Percentiles rank a stretch among this genome's conserved stretches.
These are phyloP conservation scores for Scatophagus argus DNA, from an alignment of 2,113 vertebrate species.

Conservation along the genomic window DNA sequence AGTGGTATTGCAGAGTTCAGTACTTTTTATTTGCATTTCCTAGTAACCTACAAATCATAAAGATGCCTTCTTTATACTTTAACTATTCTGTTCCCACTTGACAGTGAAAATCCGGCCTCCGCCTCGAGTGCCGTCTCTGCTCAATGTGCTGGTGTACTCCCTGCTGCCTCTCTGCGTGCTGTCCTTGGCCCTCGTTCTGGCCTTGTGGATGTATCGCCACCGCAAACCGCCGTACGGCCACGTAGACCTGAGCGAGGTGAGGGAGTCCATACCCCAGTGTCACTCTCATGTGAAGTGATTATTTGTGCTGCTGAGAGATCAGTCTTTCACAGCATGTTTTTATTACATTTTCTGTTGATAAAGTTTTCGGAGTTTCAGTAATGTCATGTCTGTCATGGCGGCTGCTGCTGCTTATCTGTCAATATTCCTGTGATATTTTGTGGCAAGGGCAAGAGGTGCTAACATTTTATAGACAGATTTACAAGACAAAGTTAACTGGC, in stretches of 20 bases:
- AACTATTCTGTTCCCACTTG: constrained; percentile 33
- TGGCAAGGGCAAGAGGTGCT: not conserved
- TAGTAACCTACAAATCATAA: constrained; percentile 1
- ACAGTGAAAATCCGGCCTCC: constrained; percentile 86
- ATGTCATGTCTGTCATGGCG: not conserved
- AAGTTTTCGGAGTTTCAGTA: too few relatives aligned
- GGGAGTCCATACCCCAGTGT: not conserved
- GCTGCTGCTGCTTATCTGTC: not conserved
- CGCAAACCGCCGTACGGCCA: constrained; percentile 96
- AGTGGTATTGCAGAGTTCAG: not conserved
- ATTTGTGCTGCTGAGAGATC: not conserved
- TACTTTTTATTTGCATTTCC: not conserved
- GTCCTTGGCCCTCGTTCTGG: constrained; percentile 90
- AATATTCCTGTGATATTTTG: not conserved
- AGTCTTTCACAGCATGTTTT: not conserved
- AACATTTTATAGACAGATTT: not conserved
- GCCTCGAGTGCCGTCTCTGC: constrained; percentile 87
- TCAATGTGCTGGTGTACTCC: constrained; percentile 94
- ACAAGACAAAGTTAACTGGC: not conserved
- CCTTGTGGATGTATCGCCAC: constrained; percentile 97
- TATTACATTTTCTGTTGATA: not conserved
- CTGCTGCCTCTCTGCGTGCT: constrained; percentile 94
- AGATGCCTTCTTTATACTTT: constrained; percentile 26
- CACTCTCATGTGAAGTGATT: not conserved
- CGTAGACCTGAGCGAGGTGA: constrained; percentile 94